These are phyloP conservation scores for Buphagus erythrorhynchus DNA, from an alignment of 2,797 vertebrate species.

Conservation along the genomic window DNA sequence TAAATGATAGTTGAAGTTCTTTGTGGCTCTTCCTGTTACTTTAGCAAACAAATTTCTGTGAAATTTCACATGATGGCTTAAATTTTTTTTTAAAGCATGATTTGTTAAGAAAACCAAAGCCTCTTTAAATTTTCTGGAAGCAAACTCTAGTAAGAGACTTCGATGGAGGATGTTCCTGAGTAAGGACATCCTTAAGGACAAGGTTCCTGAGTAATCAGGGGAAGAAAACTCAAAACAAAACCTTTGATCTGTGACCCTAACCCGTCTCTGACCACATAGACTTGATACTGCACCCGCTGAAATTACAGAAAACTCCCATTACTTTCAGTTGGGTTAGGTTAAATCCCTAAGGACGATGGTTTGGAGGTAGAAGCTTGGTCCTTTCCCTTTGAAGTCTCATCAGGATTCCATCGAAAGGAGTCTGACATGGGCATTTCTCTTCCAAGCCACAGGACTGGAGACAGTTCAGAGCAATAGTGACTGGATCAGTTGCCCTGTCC, in stretches of 20 bases:
- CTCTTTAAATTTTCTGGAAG: background rate
- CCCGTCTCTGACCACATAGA: background rate
- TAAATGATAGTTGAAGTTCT: background rate
- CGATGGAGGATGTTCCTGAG: background rate
- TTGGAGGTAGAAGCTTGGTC: background rate
- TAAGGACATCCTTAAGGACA: too few species aligned
- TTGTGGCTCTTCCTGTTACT: background rate
- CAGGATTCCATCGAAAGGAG: background rate
- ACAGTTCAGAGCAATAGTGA: background rate
- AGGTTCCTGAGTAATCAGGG: background rate
- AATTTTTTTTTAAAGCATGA: background rate
- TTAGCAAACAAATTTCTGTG: rapidly evolving
- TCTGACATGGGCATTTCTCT: background rate
- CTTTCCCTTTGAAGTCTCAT: background rate
- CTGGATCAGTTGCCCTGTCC: background rate
- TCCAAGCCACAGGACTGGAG: background rate
- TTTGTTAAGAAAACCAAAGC: background rate
- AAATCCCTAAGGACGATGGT: background rate
- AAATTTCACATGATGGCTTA: background rate
- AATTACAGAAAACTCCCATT: background rate
- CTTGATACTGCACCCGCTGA: background rate
- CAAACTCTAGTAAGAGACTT: background rate
- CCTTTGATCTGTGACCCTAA: background rate
- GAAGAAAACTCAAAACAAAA: background rate
- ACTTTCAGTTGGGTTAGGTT: background rate